A percentile compares a stretch with the other conserved stretches of the same genome.
Evolutionary conservation across 2,888 invertebrate genomes (phyloP).

Genomic region (Eudemis profundana): DNA sequence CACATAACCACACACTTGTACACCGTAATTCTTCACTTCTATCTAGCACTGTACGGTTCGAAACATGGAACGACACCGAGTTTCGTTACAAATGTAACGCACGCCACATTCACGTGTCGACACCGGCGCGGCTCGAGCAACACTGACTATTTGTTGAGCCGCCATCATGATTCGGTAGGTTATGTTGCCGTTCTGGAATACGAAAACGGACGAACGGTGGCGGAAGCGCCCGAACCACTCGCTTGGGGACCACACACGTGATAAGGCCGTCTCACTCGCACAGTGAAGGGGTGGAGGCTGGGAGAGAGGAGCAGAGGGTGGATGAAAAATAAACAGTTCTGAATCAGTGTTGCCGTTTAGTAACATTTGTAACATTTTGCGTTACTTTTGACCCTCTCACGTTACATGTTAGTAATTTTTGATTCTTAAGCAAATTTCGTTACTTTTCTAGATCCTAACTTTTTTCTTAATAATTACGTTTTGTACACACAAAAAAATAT

Average conservation of each 20-base stretch:
- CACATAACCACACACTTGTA: conserved; percentile 85
- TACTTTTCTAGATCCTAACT: too few species aligned
- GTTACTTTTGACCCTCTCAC: too few species aligned
- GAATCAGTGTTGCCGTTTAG: too few species aligned
- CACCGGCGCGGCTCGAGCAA: conserved; percentile 75
- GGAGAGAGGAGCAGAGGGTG: conserved; percentile 75
- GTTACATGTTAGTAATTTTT: too few species aligned
- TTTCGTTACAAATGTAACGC: conserved; percentile 61
- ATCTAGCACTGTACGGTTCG: conserved; percentile 75
- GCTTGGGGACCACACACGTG: conserved; percentile 81
- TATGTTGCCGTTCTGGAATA: conserved; percentile 79
- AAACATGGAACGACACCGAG: conserved; percentile 74
- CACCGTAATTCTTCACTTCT: conserved; percentile 81
- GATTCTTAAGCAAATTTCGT: too few species aligned
- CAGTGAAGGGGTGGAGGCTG: conserved; percentile 58
- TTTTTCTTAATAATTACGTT: too few species aligned
- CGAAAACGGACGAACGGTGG: conserved; percentile 67
- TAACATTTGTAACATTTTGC: too few species aligned
- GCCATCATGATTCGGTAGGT: conserved; percentile 82
- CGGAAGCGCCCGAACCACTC: conserved; percentile 69
- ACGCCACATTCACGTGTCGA: conserved; percentile 66
- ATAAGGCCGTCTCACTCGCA: conserved; percentile 68
- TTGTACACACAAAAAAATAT: too few species aligned
- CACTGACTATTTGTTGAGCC: conserved; percentile 84
- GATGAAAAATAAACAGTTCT: conserved; percentile 41